Evolutionary conservation across 2,113 vertebrate species (phyloP).

Genomic region (Excalfactoria chinensis): DNA sequence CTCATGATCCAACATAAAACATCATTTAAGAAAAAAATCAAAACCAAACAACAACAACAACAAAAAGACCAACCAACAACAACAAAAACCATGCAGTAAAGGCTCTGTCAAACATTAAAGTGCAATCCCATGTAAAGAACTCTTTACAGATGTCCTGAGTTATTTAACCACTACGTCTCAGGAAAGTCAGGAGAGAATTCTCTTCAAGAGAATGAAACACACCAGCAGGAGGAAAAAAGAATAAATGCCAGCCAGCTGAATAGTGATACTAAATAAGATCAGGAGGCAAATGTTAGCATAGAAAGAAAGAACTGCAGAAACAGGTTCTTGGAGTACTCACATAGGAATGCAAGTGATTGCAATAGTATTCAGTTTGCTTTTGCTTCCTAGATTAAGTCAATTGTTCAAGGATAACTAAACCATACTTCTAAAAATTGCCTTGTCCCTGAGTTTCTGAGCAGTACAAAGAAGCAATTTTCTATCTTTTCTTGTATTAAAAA

Average conservation of each 20-base stretch:
- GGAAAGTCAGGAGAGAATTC: neutral
- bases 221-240: neutral
- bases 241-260: neutral
- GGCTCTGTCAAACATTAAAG: neutral
- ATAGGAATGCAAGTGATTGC: neutral
- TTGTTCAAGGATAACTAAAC: neutral
- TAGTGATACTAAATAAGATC: neutral
- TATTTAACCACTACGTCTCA: neutral
- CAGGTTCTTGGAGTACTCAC: neutral
- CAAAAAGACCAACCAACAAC: too few relatives aligned
- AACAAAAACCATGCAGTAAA: neutral
- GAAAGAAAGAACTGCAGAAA: conserved; percentile 14
- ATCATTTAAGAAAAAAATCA: neutral
- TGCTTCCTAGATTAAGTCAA: neutral
- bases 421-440: conserved; percentile 57
- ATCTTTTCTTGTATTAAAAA: neutral
- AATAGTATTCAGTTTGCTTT: neutral
- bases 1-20: neutral
- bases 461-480: conserved; percentile 51
- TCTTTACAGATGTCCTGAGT: neutral
- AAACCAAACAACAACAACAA: too few relatives aligned
- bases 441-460: conserved; percentile 46
- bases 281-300: neutral
- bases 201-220: neutral
- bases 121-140: neutral